These are phyloP conservation scores for Propithecus coquereli DNA, from an alignment of 2,113 vertebrate genomes.

Conservation along the genomic window DNA sequence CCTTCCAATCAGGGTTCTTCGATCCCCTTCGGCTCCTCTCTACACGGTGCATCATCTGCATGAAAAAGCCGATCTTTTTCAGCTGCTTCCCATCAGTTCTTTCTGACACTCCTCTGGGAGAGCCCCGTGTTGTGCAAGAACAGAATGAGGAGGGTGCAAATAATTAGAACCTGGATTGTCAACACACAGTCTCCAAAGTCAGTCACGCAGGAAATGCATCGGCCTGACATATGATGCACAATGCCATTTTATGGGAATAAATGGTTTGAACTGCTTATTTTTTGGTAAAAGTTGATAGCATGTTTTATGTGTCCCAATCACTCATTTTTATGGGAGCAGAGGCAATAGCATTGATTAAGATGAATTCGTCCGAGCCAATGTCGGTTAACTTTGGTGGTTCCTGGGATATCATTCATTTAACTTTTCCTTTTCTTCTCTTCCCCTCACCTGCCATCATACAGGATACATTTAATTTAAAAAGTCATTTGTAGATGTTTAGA, in stretches of 20 bases:
- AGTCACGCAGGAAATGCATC: conserved; percentile 19
- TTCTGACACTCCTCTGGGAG: conserved; percentile 38
- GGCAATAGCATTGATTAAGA: conserved; percentile 46
- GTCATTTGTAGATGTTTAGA: conserved; percentile 5
- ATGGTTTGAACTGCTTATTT: conserved; percentile 62
- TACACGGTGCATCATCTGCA: conserved; percentile 30
- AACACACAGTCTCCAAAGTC: conserved; percentile 32
- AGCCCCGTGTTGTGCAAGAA: background rate
- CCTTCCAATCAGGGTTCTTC: conserved; percentile 52
- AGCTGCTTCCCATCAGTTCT: conserved; percentile 46
- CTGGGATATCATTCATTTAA: background rate
- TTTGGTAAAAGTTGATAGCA: conserved; percentile 50
- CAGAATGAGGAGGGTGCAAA: conserved; percentile 8
- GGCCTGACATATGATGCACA: conserved; percentile 12
- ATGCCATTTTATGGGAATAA: conserved; percentile 44
- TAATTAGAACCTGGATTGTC: conserved; percentile 64
- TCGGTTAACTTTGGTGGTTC: conserved; percentile 30
- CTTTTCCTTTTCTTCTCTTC: conserved; percentile 1
- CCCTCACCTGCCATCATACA: background rate
- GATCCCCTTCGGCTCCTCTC: background rate
- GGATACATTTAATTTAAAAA: conserved; percentile 52
- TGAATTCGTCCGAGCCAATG: background rate
- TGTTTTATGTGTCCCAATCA: conserved; percentile 54
- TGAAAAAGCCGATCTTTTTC: conserved; percentile 62
- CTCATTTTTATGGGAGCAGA: conserved; percentile 57